Conservation (phyloP, 2,797 vertebrate genomes). For the Melanotaenia nigrans region DNA sequence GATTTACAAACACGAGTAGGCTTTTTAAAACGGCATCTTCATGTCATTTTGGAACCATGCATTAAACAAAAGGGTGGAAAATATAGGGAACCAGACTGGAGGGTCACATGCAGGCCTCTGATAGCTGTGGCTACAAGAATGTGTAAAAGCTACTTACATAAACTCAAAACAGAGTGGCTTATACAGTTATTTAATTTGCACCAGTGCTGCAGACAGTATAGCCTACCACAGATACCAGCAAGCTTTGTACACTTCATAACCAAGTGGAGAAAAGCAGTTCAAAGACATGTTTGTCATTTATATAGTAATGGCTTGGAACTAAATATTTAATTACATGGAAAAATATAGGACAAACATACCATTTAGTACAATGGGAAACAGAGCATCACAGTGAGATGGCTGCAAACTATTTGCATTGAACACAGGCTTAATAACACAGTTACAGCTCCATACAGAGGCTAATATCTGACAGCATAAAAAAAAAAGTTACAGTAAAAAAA, state of each 20-base stretch:
- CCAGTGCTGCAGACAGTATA: not conserved
- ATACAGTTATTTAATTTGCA: conserved; percentile 53
- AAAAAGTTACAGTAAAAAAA: not conserved
- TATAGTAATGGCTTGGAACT: not conserved
- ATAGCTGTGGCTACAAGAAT: conserved; percentile 37
- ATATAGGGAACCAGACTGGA: not conserved
- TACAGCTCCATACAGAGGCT: not conserved
- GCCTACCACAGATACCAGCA: not conserved
- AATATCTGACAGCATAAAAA: not conserved
- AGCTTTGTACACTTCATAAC: not conserved
- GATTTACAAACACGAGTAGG: conserved; percentile 29
- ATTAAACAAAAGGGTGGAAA: conserved; percentile 8
- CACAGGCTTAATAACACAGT: not conserved
- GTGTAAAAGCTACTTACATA: conserved; percentile 43
- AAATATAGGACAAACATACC: not conserved
- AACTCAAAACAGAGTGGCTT: conserved; percentile 23
- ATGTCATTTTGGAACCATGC: not conserved
- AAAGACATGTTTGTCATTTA: not conserved
- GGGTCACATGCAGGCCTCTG: conserved; percentile 32
- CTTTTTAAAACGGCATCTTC: not conserved
- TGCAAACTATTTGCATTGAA: not conserved
- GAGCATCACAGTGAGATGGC: not conserved
- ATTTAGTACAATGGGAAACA: not conserved
- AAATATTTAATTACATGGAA: conserved; percentile 6
- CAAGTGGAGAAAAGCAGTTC: not conserved